A percentile compares a stretch with the other conserved stretches of the same genome.
Conservation (phyloP, 2,888 invertebrate genomes). For the Tenthredo distinguenda region DNA sequence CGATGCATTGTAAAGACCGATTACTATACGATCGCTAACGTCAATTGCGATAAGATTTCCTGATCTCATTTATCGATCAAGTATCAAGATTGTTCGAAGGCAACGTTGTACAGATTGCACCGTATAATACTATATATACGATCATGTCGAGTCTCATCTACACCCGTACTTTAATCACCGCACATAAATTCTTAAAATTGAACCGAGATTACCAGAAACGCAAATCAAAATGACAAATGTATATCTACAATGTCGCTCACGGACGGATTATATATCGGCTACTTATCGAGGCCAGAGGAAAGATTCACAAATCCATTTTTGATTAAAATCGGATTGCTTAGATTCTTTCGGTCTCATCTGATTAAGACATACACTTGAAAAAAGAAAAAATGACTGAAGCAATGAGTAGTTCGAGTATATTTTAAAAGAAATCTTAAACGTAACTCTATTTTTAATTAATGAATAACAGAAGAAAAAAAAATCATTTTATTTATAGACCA, state of each 20-base stretch:
- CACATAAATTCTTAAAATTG: not conserved
- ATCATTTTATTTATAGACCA: not conserved
- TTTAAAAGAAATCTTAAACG: not conserved
- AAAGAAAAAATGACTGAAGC: not conserved
- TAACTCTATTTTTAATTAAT: not conserved
- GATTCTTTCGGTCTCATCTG: not conserved
- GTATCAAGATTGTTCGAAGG: not conserved
- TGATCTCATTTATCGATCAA: slow-evolving; percentile 11
- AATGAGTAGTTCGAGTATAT: not conserved
- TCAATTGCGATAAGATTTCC: slow-evolving; percentile 28
- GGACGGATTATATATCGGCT: not conserved
- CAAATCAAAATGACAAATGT: not conserved
- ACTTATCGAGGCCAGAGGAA: not conserved
- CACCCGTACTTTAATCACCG: not conserved
- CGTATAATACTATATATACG: not conserved
- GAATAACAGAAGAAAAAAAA: not conserved
- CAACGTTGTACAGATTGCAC: not conserved
- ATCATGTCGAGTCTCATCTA: not conserved
- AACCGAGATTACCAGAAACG: not conserved
- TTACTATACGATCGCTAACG: not conserved
- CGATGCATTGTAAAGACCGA: not conserved
- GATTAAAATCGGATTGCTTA: not conserved
- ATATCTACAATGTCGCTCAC: not conserved
- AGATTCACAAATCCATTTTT: not conserved
- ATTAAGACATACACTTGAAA: not conserved